Percentiles rank a stretch among this genome's conserved stretches.
Conservation (phyloP, 2,888 invertebrate genomes). For the Caenorhabditis becei region DNA sequence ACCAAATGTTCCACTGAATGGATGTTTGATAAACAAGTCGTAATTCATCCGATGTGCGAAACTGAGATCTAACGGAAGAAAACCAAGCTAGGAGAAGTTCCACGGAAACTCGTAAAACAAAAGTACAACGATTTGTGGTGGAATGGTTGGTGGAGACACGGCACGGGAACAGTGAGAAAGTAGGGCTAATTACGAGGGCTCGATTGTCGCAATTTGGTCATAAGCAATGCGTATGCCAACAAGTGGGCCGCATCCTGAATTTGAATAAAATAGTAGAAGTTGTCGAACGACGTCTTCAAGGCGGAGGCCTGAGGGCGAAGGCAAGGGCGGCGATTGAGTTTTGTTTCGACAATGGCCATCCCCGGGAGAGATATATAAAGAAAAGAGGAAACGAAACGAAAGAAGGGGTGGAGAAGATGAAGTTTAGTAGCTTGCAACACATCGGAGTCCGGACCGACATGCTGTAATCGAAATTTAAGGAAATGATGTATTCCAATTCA, state of each 20-base stretch:
- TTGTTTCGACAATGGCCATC: constrained; percentile 67
- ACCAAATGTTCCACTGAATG: constrained; percentile 45
- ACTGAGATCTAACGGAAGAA: neutral
- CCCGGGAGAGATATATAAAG: constrained; percentile 67
- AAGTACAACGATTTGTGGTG: constrained; percentile 32
- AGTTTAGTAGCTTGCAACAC: constrained; percentile 55
- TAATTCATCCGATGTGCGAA: constrained; percentile 33
- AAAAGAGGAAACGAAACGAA: constrained; percentile 45
- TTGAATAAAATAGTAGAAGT: constrained; percentile 66
- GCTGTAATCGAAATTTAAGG: constrained; percentile 57
- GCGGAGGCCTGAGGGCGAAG: constrained; percentile 26
- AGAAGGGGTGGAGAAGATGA: constrained; percentile 49
- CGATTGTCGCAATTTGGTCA: constrained; percentile 55
- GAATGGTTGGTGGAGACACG: neutral
- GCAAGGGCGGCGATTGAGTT: constrained; percentile 64
- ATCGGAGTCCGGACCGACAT: constrained; percentile 10
- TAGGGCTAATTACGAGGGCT: constrained; percentile 47
- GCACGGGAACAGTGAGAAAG: constrained; percentile 38
- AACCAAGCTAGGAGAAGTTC: neutral
- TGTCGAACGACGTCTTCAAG: constrained; percentile 38
- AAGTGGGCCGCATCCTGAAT: constrained; percentile 57
- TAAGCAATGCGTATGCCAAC: constrained; percentile 49
- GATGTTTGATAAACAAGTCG: constrained; percentile 48
- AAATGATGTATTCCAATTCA: constrained; percentile 35
- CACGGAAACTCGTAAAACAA: constrained; percentile 6